Evolutionary conservation across 1,140 invertebrate species (phyloP).

Genomic region (Rhopalosiphum padi): DNA sequence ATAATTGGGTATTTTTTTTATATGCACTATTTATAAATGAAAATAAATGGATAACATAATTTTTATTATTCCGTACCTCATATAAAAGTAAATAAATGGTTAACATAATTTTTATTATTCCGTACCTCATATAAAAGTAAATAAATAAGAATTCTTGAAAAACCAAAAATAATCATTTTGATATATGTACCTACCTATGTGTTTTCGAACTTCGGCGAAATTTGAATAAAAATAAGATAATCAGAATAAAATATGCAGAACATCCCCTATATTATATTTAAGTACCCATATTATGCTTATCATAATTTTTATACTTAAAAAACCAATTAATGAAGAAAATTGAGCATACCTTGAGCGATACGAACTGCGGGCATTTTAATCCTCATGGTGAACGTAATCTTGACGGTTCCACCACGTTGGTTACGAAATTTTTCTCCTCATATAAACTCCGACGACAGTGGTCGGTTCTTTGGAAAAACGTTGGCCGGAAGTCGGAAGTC

Average conservation of each 20-base stretch:
- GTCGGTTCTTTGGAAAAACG: not conserved
- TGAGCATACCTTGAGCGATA: slow-evolving; percentile 85
- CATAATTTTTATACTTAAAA: not conserved
- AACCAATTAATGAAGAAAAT: not conserved
- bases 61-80: not conserved
- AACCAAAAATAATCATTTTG: not conserved
- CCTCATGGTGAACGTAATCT: slow-evolving; percentile 77
- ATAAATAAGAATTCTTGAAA: not conserved
- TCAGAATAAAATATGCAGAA: not conserved
- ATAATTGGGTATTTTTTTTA: not conserved
- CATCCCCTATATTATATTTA: not conserved
- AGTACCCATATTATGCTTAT: not conserved
- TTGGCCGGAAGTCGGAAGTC: not conserved
- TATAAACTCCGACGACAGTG: slow-evolving; percentile 14
- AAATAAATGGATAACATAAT: not conserved
- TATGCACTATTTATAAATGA: not conserved
- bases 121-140: not conserved
- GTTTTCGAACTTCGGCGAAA: not conserved
- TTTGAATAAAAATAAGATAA: not conserved
- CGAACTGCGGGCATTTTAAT: slow-evolving; percentile 94
- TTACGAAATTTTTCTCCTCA: slow-evolving; percentile 27
- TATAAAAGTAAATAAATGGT: not conserved
- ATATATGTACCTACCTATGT: not conserved
- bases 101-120: not conserved
- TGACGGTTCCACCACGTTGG: slow-evolving; percentile 45